Conservation (phyloP, 2,113 vertebrate species). For the Ellobius talpinus region DNA sequence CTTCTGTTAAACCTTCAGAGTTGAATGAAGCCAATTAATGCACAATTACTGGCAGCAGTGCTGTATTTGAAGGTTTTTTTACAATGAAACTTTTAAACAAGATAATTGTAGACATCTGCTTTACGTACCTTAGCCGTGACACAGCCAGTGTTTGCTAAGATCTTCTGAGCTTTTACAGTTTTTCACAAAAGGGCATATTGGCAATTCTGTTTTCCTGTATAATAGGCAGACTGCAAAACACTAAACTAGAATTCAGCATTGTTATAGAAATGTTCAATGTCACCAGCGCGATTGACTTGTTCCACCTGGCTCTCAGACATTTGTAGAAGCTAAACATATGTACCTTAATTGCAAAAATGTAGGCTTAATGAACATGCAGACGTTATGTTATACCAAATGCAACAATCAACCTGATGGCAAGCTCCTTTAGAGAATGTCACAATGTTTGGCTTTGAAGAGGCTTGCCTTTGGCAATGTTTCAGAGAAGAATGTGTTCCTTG, state of each 20-base stretch:
- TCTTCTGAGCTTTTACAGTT: conserved; percentile 74
- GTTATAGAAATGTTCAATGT: conserved; percentile 79
- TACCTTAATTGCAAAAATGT: conserved; percentile 81
- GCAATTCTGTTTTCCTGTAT: conserved; percentile 77
- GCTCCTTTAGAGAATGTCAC: conserved; percentile 80
- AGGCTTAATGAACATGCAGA: conserved; percentile 81
- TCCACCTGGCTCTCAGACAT: conserved; percentile 81
- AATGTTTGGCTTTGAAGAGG: conserved; percentile 78
- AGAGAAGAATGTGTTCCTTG: conserved; percentile 79
- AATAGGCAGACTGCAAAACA: conserved; percentile 79
- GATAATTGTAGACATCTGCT: conserved; percentile 78
- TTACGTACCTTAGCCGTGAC: conserved; percentile 40
- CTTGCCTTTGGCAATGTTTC: conserved; percentile 83
- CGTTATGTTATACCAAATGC: conserved; percentile 74
- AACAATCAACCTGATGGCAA: conserved; percentile 77
- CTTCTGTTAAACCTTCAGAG: conserved; percentile 43
- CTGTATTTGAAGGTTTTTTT: conserved; percentile 72
- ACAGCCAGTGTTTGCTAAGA: conserved; percentile 65
- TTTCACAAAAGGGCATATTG: conserved; percentile 74
- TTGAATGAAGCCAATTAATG: conserved; percentile 65
- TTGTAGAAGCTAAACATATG: conserved; percentile 82
- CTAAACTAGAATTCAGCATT: conserved; percentile 75
- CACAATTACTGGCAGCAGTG: conserved; percentile 37
- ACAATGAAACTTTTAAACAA: conserved; percentile 74
- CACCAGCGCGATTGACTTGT: conserved; percentile 82